phyloP scores from a whole-genome alignment of 2,113 vertebrate species.

The Nothobranchius furzeri region DNA sequence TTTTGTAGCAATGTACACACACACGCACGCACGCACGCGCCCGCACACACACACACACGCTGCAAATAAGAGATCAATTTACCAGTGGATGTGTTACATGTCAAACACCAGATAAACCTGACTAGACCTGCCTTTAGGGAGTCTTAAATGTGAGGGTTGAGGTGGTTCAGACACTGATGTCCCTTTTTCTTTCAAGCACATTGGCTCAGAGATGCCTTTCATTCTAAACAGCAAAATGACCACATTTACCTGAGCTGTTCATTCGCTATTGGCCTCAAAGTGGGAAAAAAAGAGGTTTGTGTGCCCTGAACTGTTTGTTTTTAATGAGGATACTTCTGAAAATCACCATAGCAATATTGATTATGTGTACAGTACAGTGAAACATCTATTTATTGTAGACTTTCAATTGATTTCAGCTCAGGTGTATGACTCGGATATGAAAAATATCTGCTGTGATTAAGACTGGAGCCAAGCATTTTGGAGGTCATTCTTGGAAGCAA shows the following conservation, averaged over 20 bases:
- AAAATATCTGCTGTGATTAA: slow-evolving; percentile 43
- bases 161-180: slow-evolving; percentile 20
- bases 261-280: background rate
- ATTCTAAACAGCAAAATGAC: too few relatives aligned
- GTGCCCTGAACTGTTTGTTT: slow-evolving; percentile 11
- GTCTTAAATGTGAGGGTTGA: slow-evolving; percentile 47
- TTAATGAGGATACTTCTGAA: slow-evolving; percentile 20
- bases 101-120: slow-evolving; percentile 56
- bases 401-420: slow-evolving; percentile 52
- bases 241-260: too few relatives aligned
- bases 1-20: too few relatives aligned
- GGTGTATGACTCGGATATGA: slow-evolving; percentile 39
- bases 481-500: slow-evolving; percentile 49
- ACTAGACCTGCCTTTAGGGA: slow-evolving; percentile 45
- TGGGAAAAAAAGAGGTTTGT: background rate
- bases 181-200: background rate
- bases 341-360: slow-evolving; percentile 34
- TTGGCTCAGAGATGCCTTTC: too few relatives aligned
- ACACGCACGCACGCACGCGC: background rate
- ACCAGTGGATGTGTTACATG: slow-evolving; percentile 35
- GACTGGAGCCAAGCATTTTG: slow-evolving; percentile 40
- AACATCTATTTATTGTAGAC: slow-evolving; percentile 35
- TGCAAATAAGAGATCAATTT: slow-evolving; percentile 47
- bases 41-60: slow-evolving; percentile 21
- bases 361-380: slow-evolving; percentile 29